Evolutionary conservation across 1,140 invertebrate genomes (phyloP).

Genomic region (Megathymus violae): DNA sequence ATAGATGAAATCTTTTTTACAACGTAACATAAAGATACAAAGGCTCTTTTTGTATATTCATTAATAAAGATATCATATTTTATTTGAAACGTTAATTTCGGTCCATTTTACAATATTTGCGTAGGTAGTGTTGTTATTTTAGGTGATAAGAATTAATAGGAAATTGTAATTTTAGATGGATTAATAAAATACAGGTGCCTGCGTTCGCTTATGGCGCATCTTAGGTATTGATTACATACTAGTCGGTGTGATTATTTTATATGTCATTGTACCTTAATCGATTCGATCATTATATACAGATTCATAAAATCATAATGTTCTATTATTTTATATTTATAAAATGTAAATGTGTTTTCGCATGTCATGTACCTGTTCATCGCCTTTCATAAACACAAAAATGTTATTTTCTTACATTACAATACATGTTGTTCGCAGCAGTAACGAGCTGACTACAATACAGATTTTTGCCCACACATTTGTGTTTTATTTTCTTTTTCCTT

Average conservation of each 20-base stretch:
- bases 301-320: constrained; percentile 13
- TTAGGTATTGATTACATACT: constrained; percentile 41
- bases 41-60: background rate
- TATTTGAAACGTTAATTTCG: background rate
- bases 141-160: constrained; percentile 13
- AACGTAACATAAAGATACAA: background rate
- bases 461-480: constrained; percentile 48
- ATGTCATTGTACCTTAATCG: constrained; percentile 27
- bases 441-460: constrained; percentile 44
- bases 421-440: constrained; percentile 10
- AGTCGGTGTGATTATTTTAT: constrained; percentile 47
- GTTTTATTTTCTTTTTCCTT: constrained; percentile 44
- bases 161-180: constrained; percentile 19
- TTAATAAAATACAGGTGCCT: constrained; percentile 22
- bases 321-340: constrained; percentile 41
- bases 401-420: constrained; percentile 29
- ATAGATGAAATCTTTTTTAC: background rate
- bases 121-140: constrained; percentile 20
- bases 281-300: constrained; percentile 15
- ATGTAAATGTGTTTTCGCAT: constrained; percentile 33
- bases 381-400: constrained; percentile 29
- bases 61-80: background rate
- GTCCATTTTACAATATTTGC: background rate
- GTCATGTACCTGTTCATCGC: constrained; percentile 48
- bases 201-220: constrained; percentile 19